These are phyloP conservation scores for Drosophila prolongata DNA, from an alignment of 2,888 invertebrate genomes.

Conservation along the genomic window DNA sequence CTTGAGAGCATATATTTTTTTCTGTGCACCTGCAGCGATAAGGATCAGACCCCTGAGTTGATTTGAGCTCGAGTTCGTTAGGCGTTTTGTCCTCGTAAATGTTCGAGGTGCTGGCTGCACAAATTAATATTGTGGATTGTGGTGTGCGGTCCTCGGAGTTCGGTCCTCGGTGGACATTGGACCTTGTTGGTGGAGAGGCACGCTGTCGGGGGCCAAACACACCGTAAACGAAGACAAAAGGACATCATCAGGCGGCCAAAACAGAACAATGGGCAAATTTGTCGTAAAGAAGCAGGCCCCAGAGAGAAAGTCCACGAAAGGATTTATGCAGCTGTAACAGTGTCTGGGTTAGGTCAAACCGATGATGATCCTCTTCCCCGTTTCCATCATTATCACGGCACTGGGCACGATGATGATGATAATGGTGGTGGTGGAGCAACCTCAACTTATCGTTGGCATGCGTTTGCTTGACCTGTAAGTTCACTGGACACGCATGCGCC, in stretches of 20 bases:
- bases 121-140: conserved; percentile 74
- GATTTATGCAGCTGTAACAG: conserved; percentile 63
- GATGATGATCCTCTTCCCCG: conserved; percentile 16
- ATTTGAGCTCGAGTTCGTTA: conserved; percentile 49
- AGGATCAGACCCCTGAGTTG: conserved; percentile 39
- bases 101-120: conserved; percentile 74
- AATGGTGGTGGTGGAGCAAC: conserved; percentile 29
- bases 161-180: conserved; percentile 11
- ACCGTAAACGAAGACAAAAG: conserved; percentile 67
- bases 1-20: neutral
- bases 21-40: conserved; percentile 22
- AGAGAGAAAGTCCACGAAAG: conserved; percentile 56
- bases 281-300: conserved; percentile 61
- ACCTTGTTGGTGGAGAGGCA: conserved; percentile 10
- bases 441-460: conserved; percentile 49
- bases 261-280: conserved; percentile 77
- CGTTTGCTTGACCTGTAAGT: conserved; percentile 69
- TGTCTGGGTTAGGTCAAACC: conserved; percentile 56
- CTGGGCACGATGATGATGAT: conserved; percentile 10
- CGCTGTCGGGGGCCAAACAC: conserved; percentile 48
- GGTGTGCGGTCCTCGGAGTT: conserved; percentile 66
- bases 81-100: conserved; percentile 59
- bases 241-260: conserved; percentile 66
- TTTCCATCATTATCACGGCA: conserved; percentile 13
- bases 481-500: conserved; percentile 75